These are phyloP conservation scores for Heliconius hermathena DNA, from an alignment of 1,140 invertebrate genomes.

Conservation along the genomic window DNA sequence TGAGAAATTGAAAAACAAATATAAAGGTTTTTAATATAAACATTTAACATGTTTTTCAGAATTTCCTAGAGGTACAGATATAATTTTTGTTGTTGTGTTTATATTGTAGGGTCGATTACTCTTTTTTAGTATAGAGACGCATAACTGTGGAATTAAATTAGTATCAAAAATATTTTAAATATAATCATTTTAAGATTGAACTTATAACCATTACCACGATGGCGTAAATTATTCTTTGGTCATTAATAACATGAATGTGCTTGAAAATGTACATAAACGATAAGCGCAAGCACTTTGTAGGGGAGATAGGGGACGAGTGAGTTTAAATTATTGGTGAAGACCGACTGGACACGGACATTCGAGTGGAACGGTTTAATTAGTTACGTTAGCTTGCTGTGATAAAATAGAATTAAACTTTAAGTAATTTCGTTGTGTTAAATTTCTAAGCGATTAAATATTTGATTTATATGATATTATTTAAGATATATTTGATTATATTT, in stretches of 20 bases:
- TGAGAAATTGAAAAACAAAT: not conserved
- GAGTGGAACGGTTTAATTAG: slow-evolving; percentile 23
- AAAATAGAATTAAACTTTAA: not conserved
- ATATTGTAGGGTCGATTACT: too few relatives aligned
- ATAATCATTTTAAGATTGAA: not conserved
- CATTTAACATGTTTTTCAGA: not conserved
- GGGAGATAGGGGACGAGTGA: slow-evolving; percentile 34
- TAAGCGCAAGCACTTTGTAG: slow-evolving; percentile 25
- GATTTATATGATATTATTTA: too few relatives aligned
- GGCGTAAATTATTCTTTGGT: not conserved
- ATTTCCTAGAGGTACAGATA: not conserved
- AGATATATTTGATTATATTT: too few relatives aligned
- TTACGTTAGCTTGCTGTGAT: not conserved
- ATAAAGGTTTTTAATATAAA: not conserved
- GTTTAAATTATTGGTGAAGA: slow-evolving; percentile 44
- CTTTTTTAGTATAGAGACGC: too few relatives aligned
- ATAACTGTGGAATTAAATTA: too few relatives aligned
- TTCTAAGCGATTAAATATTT: too few relatives aligned
- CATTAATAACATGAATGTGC: slow-evolving; percentile 12
- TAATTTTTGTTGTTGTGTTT: too few relatives aligned
- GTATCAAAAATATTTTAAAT: too few relatives aligned
- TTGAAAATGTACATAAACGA: slow-evolving; percentile 28
- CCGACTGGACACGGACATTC: slow-evolving; percentile 31
- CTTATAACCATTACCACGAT: not conserved
- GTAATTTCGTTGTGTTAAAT: not conserved